Conservation (phyloP, 1,140 invertebrate genomes). For the Brachystomella parvula region DNA sequence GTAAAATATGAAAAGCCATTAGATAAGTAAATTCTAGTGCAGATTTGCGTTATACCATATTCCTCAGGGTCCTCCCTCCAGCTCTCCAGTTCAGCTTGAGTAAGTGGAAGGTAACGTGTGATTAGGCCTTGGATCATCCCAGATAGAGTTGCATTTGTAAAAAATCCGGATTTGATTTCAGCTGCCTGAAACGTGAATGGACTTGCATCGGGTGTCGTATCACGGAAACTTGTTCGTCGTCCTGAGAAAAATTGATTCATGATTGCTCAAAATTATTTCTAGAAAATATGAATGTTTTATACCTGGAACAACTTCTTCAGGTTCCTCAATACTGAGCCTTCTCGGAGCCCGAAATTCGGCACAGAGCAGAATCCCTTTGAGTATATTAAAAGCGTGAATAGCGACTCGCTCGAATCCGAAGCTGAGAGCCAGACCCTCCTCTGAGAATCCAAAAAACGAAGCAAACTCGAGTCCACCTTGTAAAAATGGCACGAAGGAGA, state of each 20-base stretch:
- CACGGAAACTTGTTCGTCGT: constrained; percentile 17
- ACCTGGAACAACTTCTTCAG: background rate
- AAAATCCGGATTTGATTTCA: constrained; percentile 62
- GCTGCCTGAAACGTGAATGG: constrained; percentile 53
- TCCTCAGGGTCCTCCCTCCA: constrained; percentile 87
- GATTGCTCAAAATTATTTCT: background rate
- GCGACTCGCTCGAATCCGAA: constrained; percentile 72
- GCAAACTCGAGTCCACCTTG: constrained; percentile 69
- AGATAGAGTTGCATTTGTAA: constrained; percentile 57
- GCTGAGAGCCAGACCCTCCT: constrained; percentile 56
- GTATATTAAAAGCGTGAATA: constrained; percentile 80
- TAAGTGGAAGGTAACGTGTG: constrained; percentile 78
- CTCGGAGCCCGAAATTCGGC: constrained; percentile 56
- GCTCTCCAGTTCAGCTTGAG: constrained; percentile 68
- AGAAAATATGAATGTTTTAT: background rate
- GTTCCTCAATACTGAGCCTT: background rate
- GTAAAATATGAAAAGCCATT: background rate
- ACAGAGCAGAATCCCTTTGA: constrained; percentile 72
- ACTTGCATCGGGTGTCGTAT: constrained; percentile 38
- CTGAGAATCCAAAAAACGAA: constrained; percentile 76
- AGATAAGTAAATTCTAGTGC: background rate
- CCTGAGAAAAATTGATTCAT: background rate
- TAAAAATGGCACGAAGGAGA: constrained; percentile 70
- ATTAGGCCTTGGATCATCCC: constrained; percentile 77
- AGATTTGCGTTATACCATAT: constrained; percentile 52